Base-by-base conservation (phyloP, 2,797 vertebrate genomes). In the Buphagus erythrorhynchus region DNA sequence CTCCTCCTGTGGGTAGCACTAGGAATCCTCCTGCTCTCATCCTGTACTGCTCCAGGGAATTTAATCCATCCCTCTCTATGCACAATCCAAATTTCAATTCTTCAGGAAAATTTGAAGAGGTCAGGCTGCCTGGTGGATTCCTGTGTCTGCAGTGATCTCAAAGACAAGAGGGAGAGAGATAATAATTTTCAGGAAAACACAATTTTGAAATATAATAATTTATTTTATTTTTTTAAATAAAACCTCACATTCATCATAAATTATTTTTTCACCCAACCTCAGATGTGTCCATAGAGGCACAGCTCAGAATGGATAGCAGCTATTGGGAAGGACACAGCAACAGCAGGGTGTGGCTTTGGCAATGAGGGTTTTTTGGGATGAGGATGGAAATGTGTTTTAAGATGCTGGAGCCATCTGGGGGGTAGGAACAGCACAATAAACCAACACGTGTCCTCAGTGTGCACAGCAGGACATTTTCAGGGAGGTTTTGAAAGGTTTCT, bases 131-230 rank as follows among this genome's bases (percentile, higher is more conserved):
- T 31, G 42, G 5, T 51, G 69, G 7, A 51, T 13, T 61, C 38
- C 35, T 82, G 33, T 85, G 11, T 15, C 48, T 74, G 19, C 28
- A 45, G 3, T 3, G 19, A 43, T 48, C 18, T n/a, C 35, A 46
- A 46, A 52, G 4, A 65, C 0, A 1, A 58, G 33, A 36, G 3
- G 2, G 3, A 9, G 3, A 71, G 11, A 49, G 57, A 55, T 1
- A 12, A 43, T 6, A 4, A 11, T 58, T 73, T 57, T 33, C 24
- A 43, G 33, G 4, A 38, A 57, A 78, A 25, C 3, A 4, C 1
- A 22, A 10, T 26, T 68, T 38, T 36, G 10, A 66, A 62, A 68
- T 19, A 22, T 0, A n/a, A 63, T 24, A 9, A 36, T 11, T 42
- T 31, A 9, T 33, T 59, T n/a, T 24, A 11, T 5, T 38, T 33